Evolutionary conservation across 2,113 vertebrate genomes (phyloP), one percentile per base, ranked within the genome.

Genomic region (Monopterus albus): DNA sequence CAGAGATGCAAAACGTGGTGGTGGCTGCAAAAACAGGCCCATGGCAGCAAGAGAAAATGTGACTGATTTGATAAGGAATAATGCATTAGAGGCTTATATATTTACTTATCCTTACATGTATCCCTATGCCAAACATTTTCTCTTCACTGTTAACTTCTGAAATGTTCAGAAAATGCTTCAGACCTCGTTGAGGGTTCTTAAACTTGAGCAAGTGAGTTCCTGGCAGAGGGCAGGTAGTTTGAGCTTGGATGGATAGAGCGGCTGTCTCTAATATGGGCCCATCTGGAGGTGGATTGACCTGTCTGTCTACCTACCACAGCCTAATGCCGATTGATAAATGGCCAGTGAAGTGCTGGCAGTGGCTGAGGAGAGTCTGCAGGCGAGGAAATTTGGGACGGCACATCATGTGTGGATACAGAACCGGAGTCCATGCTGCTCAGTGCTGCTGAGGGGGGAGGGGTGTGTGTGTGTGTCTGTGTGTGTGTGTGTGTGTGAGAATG

Each of bases 301-400:
- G 78, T 73, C 79, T 79, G 78, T 52, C 74, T 63, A 65, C 72
- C 71, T 59, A 78, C 82, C 78, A 62, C 84, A 39, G 73, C 38
- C 75, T 83, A 82, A 88, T 88, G 31, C 80, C 47, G 2, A 69
- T 49, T 89, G 85, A 89, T 90, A 60, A 87, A 89, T 88, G 81
- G 72, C 58, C 10, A 31, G 46, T 13, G 75, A 78, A 56, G 50
- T 4, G 31, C 38, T 63, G 76, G 74, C 72, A 51, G 50, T 28
- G 65, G 55, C 29, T 35, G 64, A 64, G 38, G 40, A 49, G 14
- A 58, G 53, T 38, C 82, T 69, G 73, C 49, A 45, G 62, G 78
- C 51, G 20, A 50, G 61, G 49, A 75, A 83, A 78, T 46, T 60
- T 5, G 70, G 71, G 68, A 63, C 43, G 8, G 49, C 26, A 43